These are phyloP conservation scores for Campylomormyrus numenius DNA, from an alignment of 2,113 vertebrate genomes.

Conservation along the genomic window DNA sequence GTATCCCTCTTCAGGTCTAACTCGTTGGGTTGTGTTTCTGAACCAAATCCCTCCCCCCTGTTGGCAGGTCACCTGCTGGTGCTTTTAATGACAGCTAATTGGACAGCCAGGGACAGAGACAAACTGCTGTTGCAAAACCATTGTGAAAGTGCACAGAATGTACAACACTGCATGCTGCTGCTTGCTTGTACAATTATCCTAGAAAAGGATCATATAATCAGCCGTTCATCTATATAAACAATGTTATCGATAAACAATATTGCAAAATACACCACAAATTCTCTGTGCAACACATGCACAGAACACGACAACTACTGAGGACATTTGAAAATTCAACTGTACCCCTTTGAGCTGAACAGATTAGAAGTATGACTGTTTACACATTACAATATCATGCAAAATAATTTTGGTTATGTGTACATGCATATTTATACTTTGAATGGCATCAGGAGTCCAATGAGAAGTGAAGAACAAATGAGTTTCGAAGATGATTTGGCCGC, in stretches of 20 bases:
- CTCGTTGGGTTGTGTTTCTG: slow-evolving; percentile 24
- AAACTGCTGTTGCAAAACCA: slow-evolving; percentile 33
- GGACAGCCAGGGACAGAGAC: slow-evolving; percentile 30
- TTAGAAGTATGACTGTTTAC: not conserved
- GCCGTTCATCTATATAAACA: slow-evolving; percentile 36
- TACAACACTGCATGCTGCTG: slow-evolving; percentile 37
- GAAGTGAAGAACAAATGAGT: not conserved
- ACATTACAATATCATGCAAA: not conserved
- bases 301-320: not conserved
- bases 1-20: slow-evolving; percentile 2
- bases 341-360: not conserved
- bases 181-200: slow-evolving; percentile 42
- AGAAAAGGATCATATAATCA: slow-evolving; percentile 27
- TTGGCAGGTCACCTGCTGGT: slow-evolving; percentile 34
- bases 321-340: not conserved
- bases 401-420: not conserved
- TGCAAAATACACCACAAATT: not conserved
- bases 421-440: not conserved
- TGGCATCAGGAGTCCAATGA: not conserved
- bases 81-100: slow-evolving; percentile 39
- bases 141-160: slow-evolving; percentile 22
- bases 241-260: not conserved
- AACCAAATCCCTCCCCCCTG: slow-evolving; percentile 28
- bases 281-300: not conserved
- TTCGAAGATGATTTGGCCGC: not conserved